Conservation (phyloP, 1,140 invertebrate species). For the Drosophila suzukii region DNA sequence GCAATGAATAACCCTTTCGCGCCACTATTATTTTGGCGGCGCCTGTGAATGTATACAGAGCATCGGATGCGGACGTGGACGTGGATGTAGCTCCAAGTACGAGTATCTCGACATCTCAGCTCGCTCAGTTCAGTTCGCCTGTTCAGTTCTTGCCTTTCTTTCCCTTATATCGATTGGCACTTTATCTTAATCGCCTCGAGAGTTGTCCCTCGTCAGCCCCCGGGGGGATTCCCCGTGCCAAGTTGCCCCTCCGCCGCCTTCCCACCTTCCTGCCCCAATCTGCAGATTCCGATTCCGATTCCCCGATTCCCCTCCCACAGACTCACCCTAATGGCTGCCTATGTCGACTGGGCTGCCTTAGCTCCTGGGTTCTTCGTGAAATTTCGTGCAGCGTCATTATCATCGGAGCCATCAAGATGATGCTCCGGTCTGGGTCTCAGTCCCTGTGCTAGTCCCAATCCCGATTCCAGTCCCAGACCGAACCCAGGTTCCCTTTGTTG, state of each 20-base stretch:
- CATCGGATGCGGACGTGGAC: constrained; percentile 44
- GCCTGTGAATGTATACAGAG: constrained; percentile 35
- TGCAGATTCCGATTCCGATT: constrained; percentile 18
- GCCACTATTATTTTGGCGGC: constrained; percentile 1
- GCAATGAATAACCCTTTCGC: neutral
- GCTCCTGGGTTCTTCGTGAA: constrained; percentile 58
- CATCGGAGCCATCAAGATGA: constrained; percentile 58
- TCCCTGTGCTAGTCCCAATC: constrained; percentile 25
- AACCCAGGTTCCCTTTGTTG: constrained; percentile 41
- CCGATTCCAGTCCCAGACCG: constrained; percentile 15
- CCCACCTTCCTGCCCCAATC: constrained; percentile 9
- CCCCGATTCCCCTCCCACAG: constrained; percentile 26
- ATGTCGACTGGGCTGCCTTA: constrained; percentile 20
- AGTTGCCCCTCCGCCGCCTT: constrained; percentile 15
- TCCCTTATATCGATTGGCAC: constrained; percentile 82
- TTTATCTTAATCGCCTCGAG: constrained; percentile 82
- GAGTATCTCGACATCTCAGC: constrained; percentile 48
- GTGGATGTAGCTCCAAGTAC: constrained; percentile 52
- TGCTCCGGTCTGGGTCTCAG: constrained; percentile 28
- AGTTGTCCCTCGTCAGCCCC: constrained; percentile 62
- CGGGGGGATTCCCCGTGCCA: constrained; percentile 42
- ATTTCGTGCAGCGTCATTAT: constrained; percentile 78
- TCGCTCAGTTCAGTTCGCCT: constrained; percentile 35
- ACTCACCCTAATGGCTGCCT: constrained; percentile 43
- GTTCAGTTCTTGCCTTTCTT: constrained; percentile 69